Evolutionary conservation across 2,888 invertebrate genomes (phyloP), one percentile per base, ranked within the genome.

Genomic region (Rhodophaea formosa): DNA sequence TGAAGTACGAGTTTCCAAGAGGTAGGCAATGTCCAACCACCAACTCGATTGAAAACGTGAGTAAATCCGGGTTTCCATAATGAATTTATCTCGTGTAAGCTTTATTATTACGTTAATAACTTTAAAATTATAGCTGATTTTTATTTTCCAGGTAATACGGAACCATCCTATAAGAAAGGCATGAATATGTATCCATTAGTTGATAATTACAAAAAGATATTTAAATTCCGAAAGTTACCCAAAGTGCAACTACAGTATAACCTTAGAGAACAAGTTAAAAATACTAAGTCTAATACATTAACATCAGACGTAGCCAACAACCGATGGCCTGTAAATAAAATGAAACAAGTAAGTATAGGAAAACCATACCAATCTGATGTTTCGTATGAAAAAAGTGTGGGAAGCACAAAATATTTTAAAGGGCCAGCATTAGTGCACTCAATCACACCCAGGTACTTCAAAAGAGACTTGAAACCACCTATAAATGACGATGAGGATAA

Each of bases 171-270:
- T 12, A 7, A 57, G 7, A 57, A 62, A 8, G 61, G 68, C 45
- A 61, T 72, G 30, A 71, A 74, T 12, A 72, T 79, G 29, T 82
- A 82, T 53, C 70, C 79, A 1, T 80, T 87, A 42, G 83, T 78
- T 64, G 82, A 87, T 14, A 75, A 76, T 64, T 84, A 80, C 49
- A 82, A 72, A 54, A 67, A 76, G 44, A 59, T 84, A 8, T 76
- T 78, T 1, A 86, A 83, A 70, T 78, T 80, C 57, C 84, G 75
- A 59, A 82, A 77, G 65, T 60, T 74, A 56, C 86, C 88, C 10
- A 82, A 79, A 67, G 69, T 86, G 6, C 75, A 86, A 64, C 64
- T 88, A n/a, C 78, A 71, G 59, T 87, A 88, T 49, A 84, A 84
- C 59, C 68, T 85, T 39, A 72, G 82, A 39, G 87, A 89, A 59